These are phyloP conservation scores for Anas platyrhynchos DNA, from an alignment of 2,113 vertebrate genomes.

Conservation along the genomic window DNA sequence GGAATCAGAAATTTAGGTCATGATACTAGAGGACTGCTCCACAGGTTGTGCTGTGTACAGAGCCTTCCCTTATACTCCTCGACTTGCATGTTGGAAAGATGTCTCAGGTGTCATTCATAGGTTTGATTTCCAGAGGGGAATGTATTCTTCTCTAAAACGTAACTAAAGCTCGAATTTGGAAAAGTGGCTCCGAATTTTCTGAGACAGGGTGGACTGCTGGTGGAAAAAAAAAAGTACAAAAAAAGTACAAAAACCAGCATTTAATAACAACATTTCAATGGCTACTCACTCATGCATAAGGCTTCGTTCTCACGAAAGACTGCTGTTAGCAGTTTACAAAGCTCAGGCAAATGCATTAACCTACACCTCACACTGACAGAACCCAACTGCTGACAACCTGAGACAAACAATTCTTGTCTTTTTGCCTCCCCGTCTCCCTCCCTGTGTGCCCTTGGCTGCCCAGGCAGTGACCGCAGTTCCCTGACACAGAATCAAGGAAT, in stretches of 20 bases:
- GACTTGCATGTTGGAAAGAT: neutral
- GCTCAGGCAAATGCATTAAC: neutral
- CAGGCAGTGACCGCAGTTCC: neutral
- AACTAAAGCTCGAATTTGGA: neutral
- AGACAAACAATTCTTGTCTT: neutral
- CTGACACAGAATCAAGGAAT: neutral
- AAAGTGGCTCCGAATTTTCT: neutral
- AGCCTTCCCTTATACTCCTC: neutral
- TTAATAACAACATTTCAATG: neutral
- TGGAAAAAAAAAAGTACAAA: neutral
- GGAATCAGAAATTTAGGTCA: neutral
- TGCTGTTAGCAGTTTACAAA: neutral
- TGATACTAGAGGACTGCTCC: neutral
- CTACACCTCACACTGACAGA: neutral
- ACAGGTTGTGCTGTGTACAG: neutral
- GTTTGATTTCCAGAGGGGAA: neutral
- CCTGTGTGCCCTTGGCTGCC: neutral
- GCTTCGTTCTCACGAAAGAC: neutral
- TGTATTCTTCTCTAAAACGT: neutral
- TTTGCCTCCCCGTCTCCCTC: neutral
- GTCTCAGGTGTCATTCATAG: neutral
- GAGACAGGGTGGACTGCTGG: neutral
- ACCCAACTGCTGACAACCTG: neutral
- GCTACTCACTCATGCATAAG: neutral
- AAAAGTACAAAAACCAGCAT: neutral